Evolutionary conservation across 2,113 vertebrate species (phyloP), one percentile per base, ranked within the genome.

Genomic region (Phalacrocorax aristotelis): DNA sequence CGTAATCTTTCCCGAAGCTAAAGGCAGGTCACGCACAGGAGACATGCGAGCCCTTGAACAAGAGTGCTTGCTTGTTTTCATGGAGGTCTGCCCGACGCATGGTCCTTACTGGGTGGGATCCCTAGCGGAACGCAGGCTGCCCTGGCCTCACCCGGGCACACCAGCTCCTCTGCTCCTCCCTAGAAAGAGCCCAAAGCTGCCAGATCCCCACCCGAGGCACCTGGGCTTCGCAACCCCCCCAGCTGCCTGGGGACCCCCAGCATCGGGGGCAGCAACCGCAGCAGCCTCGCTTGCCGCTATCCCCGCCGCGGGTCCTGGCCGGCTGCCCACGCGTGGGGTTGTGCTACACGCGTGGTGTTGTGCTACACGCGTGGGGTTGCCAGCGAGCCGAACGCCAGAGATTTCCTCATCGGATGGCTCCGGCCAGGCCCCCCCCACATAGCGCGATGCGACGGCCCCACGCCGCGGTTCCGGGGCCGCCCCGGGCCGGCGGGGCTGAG

Each of bases 71-170:
- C 49, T 22, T 16, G 44, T n/a, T 60, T 42, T 30, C 21, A 7
- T 0, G 13, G 22, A 40, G 49, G 38, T 11, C 29, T 17, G 15
- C 57, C 38, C 55, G 42, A 36, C 1, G 7, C 23, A 4, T 0
- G 25, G 49, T 7, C 38, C 71, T 15, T 14, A 5, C 29, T 2
- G 0, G 22, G 20, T 4, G 64, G 46, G 29, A 74, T 13, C 40
- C 30, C 42, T 15, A 34, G 30, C 8, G 9, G 44, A 51, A 10
- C 0, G 0, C 22, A 15, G 25, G 5, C 38, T 79, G 71, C 38
- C 76, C 71, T 3, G 17, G 15, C 40, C 38, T 83, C 52, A 7
- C 36, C 30, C 55, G 0, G 10, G 23, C 72, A 32, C 38, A 25
- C 25, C 79, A 26, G 14, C 79, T 36, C 21, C 15, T 36, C 7